phyloP scores from a whole-genome alignment of 1,140 invertebrate species.

The Lutraria rhynchaena region DNA sequence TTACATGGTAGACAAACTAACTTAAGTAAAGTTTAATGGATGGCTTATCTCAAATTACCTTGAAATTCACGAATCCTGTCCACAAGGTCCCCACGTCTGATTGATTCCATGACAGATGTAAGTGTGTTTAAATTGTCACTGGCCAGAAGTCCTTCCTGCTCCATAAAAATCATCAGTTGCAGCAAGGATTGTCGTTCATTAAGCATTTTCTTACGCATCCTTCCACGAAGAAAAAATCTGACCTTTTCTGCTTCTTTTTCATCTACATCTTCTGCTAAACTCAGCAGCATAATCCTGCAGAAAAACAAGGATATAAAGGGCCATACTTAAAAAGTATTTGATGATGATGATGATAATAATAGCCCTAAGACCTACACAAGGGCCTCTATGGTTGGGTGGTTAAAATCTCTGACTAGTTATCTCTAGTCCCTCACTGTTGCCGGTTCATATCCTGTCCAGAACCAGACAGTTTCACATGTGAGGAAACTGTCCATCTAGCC shows the following conservation, averaged over 20 bases:
- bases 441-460: too few species aligned
- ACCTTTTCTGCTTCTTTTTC: conserved; percentile 24
- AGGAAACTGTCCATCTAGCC: too few species aligned
- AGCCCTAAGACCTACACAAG: too few species aligned
- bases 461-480: too few species aligned
- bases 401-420: too few species aligned
- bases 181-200: conserved; percentile 6
- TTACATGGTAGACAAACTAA: too few species aligned
- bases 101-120: background rate
- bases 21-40: too few species aligned
- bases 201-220: conserved; percentile 23
- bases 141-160: conserved; percentile 29
- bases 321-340: too few species aligned
- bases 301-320: too few species aligned
- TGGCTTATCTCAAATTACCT: conserved; percentile 8
- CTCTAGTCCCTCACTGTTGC: too few species aligned
- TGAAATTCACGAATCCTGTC: conserved; percentile 31
- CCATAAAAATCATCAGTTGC: conserved; percentile 30
- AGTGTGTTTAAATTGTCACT: background rate
- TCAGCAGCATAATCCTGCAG: conserved; percentile 38
- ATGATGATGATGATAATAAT: too few species aligned
- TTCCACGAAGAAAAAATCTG: conserved; percentile 20
- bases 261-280: conserved; percentile 33
- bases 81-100: conserved; percentile 16
- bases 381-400: too few species aligned